phyloP scores from a whole-genome alignment of 2,113 vertebrate species.

The Pteropus alecto region DNA sequence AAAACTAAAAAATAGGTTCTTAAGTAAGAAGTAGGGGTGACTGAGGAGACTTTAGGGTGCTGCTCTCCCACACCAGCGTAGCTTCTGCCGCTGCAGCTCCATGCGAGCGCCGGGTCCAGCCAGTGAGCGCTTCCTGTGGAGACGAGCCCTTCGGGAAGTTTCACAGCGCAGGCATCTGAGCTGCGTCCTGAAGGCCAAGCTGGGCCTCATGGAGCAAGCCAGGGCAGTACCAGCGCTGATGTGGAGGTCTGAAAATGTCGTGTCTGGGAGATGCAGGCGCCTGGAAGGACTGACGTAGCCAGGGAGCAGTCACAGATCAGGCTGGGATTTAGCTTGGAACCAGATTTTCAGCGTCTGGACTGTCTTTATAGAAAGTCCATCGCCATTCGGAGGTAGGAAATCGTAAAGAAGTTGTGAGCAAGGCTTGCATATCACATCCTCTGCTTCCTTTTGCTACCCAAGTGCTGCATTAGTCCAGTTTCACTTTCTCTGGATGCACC shows the following conservation, averaged over 20 bases:
- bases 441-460: neutral
- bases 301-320: neutral
- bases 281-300: neutral
- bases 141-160: neutral
- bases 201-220: neutral
- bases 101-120: too few species aligned
- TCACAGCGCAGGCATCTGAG: rapidly evolving
- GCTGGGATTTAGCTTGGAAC: neutral
- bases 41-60: neutral
- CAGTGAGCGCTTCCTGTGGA: neutral
- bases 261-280: neutral
- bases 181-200: too few species aligned
- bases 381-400: neutral
- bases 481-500: neutral
- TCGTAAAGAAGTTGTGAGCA: neutral
- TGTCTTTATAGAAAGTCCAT: neutral
- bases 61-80: neutral
- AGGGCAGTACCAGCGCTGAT: neutral
- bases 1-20: neutral
- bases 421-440: neutral
- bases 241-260: neutral
- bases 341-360: neutral
- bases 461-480: neutral
- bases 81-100: neutral
- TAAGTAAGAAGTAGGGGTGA: neutral